Evolutionary conservation across 2,888 invertebrate genomes (phyloP), one percentile per base, ranked within the genome.

Genomic region (Lymantria dispar): DNA sequence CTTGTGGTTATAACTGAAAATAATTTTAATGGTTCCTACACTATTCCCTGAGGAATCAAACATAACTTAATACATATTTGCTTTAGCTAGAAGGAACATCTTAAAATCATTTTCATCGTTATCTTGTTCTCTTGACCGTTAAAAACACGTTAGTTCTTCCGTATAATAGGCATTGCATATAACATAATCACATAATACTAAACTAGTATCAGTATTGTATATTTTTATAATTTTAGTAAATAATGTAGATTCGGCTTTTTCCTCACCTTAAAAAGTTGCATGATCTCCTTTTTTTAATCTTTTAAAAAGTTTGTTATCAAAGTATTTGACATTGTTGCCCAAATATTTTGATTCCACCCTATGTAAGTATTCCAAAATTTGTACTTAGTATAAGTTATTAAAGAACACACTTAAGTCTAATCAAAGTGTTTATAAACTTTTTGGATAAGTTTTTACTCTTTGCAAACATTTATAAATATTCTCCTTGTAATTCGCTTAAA

Each of bases 151-250:
- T 68, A 64, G 62, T 62, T 64, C 61, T 72, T 72, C 54, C 65
- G 64, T 67, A 60, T 64, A 51, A 62, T 62, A 62, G 50, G 62
- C 56, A 48, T 57, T 62, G 70, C 74, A 78, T 65, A 66, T 62
- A 54, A 15, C 31, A 43, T 64, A 64, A n/a, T 54, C 57, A 66
- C 62, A 49, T 46, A 57, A 56, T 61, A 69, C 69, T 66, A 48
- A 59, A 64, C 68, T 63, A 62, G 68, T 67, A 60, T 60, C 58
- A 60, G 60, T 55, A 66, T 62, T 22, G 22, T 22, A 22, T 22
- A 3, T 22, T 22, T 22, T 22, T 22, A 53, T 64, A 51, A 58
- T 74, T 74, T 30, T 59, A 64, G 58, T 52, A 45, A 46, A 54
- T 56, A 47, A 48, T 1, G 40, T 59, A 64, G 60, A 43, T 58